Percentiles rank a stretch among this genome's conserved stretches.
These are phyloP conservation scores for Rachycentron canadum DNA, from an alignment of 2,797 vertebrate species.

Conservation along the genomic window DNA sequence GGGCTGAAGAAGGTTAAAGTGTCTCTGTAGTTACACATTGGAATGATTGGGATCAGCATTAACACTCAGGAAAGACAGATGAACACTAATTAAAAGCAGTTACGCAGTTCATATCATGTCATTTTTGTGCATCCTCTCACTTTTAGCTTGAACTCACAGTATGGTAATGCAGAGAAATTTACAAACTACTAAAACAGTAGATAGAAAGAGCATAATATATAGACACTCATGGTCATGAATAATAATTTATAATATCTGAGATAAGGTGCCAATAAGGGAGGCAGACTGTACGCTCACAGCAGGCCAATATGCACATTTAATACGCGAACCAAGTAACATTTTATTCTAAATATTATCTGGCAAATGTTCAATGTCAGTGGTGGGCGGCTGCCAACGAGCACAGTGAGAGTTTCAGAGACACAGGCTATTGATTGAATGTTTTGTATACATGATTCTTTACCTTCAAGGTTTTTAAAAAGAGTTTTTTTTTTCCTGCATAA, in stretches of 20 bases:
- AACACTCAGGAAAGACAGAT: neutral
- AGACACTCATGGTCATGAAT: neutral
- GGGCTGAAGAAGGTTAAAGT: neutral
- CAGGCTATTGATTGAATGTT: constrained; percentile 27
- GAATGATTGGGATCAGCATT: neutral
- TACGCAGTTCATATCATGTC: too few species aligned
- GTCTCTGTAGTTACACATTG: neutral
- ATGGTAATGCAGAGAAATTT: neutral
- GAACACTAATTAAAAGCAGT: too few species aligned
- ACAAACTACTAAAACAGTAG: neutral
- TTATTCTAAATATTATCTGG: constrained; percentile 43
- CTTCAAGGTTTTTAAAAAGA: constrained; percentile 10
- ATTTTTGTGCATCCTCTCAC: too few species aligned
- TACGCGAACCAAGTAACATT: constrained; percentile 15
- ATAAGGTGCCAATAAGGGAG: neutral
- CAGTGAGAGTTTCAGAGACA: constrained; percentile 13
- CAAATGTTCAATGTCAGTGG: constrained; percentile 30
- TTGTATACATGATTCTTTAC: constrained; percentile 17
- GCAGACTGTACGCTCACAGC: neutral
- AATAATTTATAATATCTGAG: neutral
- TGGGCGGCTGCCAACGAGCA: constrained; percentile 46
- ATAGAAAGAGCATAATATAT: neutral
- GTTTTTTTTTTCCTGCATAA: neutral
- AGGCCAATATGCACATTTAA: constrained; percentile 11
- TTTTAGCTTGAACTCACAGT: neutral